Evolutionary conservation across 2,888 invertebrate species (phyloP), one percentile per base, ranked within the genome.

Genomic region (Drosophila barbarae): DNA sequence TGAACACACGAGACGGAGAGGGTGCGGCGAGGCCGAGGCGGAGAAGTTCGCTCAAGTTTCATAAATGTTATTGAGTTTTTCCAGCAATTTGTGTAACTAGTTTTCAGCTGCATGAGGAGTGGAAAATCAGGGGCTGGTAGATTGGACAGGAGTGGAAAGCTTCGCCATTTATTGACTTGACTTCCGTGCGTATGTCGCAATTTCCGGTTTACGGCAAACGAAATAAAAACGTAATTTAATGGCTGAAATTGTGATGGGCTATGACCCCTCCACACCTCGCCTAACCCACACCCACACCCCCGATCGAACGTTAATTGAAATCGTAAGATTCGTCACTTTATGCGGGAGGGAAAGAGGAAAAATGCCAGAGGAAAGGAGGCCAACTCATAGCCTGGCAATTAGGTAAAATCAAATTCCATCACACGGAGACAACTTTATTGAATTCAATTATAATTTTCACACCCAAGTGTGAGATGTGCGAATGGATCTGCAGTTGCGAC

Each of bases 181-280:
- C 86, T 86, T 83, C 86, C 86, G 86, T 86, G 86, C 85, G 81
- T 86, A 74, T 85, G 86, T 76, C 78, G 85, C 86, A 83, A 86
- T 86, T 83, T 83, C 86, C 83, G 86, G 73, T 74, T 80, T 66
- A 66, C 72, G 77, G 81, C 84, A 85, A 85, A 74, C 77, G 84
- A 74, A 83, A 85, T 86, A 86, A 85, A 85, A 83, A 83, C 58
- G 74, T 73, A 85, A 83, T 83, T 86, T 80, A 77, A 85, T 71
- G 84, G 59, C 71, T 58, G 50, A 41, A 69, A 55, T 42, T 63
- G 28, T 51, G 76, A 34, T 64, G 51, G 58, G 41, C 34, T 34
- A 10, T 69, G 68, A 69, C 60, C 60, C 52, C 23, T 36, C 36
- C n/a, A 28, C 46, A 44, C 47, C 26, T 12, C 46, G 9, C 9